A percentile compares a stretch with the other conserved stretches of the same genome.
phyloP scores from a whole-genome alignment of 2,888 invertebrate genomes.

The Xanthorhoe spadicearia region DNA sequence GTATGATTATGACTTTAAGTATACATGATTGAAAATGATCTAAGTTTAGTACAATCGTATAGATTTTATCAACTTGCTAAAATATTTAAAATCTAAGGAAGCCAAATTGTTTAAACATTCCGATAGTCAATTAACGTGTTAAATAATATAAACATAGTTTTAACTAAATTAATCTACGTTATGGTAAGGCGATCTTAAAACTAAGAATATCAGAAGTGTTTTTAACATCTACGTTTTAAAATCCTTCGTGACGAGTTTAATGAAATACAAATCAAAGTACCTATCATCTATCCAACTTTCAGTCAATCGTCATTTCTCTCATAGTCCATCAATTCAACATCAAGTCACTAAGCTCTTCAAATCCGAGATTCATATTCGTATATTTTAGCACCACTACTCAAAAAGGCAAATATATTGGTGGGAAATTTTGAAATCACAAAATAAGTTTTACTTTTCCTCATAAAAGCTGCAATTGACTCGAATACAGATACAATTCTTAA shows the following conservation, averaged over 20 bases:
- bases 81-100: conserved; percentile 54
- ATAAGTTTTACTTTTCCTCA: neutral
- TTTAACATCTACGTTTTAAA: conserved; percentile 24
- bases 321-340: conserved; percentile 26
- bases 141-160: conserved; percentile 57
- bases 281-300: conserved; percentile 31
- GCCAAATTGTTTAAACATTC: conserved; percentile 64
- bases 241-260: conserved; percentile 31
- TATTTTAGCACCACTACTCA: conserved; percentile 57
- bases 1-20: conserved; percentile 53
- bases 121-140: conserved; percentile 65
- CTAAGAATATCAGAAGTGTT: conserved; percentile 30
- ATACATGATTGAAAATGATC: conserved; percentile 56
- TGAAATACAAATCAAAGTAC: conserved; percentile 32
- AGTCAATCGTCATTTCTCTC: conserved; percentile 35
- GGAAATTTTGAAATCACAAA: conserved; percentile 44
- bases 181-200: conserved; percentile 40
- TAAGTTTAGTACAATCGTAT: conserved; percentile 20
- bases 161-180: conserved; percentile 39
- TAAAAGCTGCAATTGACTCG: neutral
- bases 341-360: conserved; percentile 36
- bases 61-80: conserved; percentile 22
- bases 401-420: conserved; percentile 52
- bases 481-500: neutral
- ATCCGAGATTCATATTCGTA: conserved; percentile 39